Evolutionary conservation across 2,797 vertebrate species (phyloP).

Genomic region (Crax fasciolata): DNA sequence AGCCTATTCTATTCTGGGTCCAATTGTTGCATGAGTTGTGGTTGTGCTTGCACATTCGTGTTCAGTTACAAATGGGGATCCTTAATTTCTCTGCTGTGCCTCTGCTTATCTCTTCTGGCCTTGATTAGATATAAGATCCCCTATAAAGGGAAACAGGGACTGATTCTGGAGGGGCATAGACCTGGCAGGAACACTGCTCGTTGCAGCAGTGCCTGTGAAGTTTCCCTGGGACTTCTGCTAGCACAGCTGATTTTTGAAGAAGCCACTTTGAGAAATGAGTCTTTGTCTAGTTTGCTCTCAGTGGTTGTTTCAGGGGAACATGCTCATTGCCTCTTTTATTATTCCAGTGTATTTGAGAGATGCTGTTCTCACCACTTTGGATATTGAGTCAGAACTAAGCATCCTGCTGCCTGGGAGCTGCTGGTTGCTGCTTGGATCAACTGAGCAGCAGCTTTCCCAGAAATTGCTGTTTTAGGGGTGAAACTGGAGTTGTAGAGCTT

Average conservation of each 20-base stretch:
- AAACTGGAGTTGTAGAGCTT: background rate
- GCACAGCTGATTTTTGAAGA: background rate
- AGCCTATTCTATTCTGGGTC: background rate
- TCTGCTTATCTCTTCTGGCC: background rate
- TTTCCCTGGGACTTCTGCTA: accelerated
- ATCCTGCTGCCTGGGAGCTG: background rate
- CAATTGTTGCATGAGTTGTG: background rate
- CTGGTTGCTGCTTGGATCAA: background rate
- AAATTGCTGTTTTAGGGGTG: background rate
- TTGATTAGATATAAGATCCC: background rate
- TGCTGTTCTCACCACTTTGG: accelerated
- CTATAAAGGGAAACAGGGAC: accelerated
- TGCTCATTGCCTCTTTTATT: background rate
- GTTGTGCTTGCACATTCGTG: background rate
- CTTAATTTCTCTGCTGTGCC: background rate
- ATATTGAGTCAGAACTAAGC: background rate
- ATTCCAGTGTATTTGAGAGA: background rate
- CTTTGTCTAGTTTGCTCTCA: background rate
- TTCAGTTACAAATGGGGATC: background rate
- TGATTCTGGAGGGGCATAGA: background rate
- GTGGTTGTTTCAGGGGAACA: background rate
- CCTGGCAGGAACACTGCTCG: background rate
- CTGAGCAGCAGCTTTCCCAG: background rate
- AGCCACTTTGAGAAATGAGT: background rate
- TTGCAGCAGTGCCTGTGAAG: background rate